Evolutionary conservation across 2,113 vertebrate genomes (phyloP).

Genomic region (Pelecanoides urinatrix): DNA sequence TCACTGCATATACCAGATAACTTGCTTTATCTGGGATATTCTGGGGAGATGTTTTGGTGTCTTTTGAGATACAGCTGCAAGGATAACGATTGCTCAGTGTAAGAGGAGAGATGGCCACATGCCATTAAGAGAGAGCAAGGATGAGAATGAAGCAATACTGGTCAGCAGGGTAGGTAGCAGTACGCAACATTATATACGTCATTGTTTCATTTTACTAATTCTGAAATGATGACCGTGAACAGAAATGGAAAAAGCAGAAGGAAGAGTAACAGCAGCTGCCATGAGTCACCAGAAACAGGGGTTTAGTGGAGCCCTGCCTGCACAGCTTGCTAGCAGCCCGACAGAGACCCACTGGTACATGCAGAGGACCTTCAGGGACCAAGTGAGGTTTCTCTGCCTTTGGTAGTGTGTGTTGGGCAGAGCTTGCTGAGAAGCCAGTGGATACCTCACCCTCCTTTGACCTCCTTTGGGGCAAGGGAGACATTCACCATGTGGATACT

Average conservation of each 20-base stretch:
- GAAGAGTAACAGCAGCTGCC: not conserved
- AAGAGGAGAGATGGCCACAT: not conserved
- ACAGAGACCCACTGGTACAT: not conserved
- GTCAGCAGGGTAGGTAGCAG: not conserved
- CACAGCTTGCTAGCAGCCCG: not conserved
- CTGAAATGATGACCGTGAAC: not conserved
- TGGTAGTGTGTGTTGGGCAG: not conserved
- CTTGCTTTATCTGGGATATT: not conserved
- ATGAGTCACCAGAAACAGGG: not conserved
- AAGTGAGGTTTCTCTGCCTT: not conserved
- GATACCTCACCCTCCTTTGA: not conserved
- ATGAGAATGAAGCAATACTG: not conserved
- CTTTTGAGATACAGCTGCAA: not conserved
- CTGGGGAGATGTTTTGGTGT: not conserved
- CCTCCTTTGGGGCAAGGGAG: not conserved
- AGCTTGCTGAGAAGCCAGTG: not conserved
- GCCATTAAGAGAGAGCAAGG: not conserved
- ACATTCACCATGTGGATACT: fast-evolving
- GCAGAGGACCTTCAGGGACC: not conserved
- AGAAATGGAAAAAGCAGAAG: constrained; percentile 26
- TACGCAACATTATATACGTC: not conserved
- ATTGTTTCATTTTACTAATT: not conserved
- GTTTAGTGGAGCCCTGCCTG: not conserved
- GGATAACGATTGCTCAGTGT: not conserved
- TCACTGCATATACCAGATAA: not conserved